Base-by-base conservation (phyloP, 2,797 vertebrate genomes). In the Nyctibius grandis region DNA sequence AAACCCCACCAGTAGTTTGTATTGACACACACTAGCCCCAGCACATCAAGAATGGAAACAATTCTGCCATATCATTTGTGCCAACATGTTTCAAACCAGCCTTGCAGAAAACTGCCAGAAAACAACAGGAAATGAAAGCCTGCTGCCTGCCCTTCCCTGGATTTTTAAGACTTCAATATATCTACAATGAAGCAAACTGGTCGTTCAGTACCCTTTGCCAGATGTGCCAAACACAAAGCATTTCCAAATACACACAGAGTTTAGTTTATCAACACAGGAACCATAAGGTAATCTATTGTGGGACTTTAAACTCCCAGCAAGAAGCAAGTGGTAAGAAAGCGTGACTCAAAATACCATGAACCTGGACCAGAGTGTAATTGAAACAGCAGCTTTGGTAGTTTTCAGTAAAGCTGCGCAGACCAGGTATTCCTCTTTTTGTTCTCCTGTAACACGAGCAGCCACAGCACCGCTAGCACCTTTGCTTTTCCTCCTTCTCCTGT, bases 381-480 rank as follows among this genome's bases (percentile, higher is more conserved):
- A 84, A 90, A 60, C 6, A 70, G n/a, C 2, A 1, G 10, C 20
- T 57, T 44, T 60, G n/a, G 21, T 16, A 85, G 54, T 73, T 93
- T 88, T 61, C 50, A 65, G 33, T 42, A 81, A 72, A 88, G 7
- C 19, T 57, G 45, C 4, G 2, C 33, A 63, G 40, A 67, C 13
- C 1, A 0, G 1, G 0, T 38, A 42, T 53, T 67, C 29, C 6
- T 42, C 33, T 63, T 87, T 61, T 25, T 33, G 4, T 64, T 56
- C 22, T 51, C 19, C 63, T 44, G 14, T 51, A 38, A 78, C 6
- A 5, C 0, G 5, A 69, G 21, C 40, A 68, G 33, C 31, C 61
- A n/a, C 48, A 36, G 18, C 25, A 48, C 8, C 54, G 25, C 38
- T 78, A 53, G 21, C 14, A 78, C 25, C 29, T 77, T 84, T 64